Conservation (phyloP, 2,113 vertebrate species). For the Actinemys pallida region DNA sequence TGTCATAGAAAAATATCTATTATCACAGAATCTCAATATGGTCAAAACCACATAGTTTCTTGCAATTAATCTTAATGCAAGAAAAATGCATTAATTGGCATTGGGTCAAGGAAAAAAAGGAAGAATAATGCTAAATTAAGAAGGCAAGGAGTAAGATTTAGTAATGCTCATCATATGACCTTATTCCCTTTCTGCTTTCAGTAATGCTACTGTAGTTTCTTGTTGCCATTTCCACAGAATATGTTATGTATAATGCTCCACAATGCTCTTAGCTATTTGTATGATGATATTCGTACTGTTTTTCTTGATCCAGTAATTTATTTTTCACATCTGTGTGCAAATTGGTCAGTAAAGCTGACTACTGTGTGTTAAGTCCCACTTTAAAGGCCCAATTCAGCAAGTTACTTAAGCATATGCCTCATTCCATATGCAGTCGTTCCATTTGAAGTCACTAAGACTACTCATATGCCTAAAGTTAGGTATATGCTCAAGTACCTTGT, state of each 20-base stretch:
- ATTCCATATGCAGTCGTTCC: neutral
- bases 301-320: neutral
- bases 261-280: neutral
- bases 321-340: neutral
- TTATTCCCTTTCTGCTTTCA: neutral
- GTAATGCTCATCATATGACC: neutral
- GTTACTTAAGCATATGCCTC: neutral
- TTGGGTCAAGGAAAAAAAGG: neutral
- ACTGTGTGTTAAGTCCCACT: neutral
- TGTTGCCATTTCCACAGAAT: neutral
- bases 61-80: neutral
- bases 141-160: neutral
- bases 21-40: neutral
- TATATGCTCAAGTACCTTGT: neutral
- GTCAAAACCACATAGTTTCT: accelerated
- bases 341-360: neutral
- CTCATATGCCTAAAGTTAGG: neutral
- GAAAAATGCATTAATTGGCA: neutral
- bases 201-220: neutral
- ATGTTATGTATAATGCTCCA: accelerated
- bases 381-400: neutral
- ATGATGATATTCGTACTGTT: neutral
- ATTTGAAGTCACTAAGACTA: neutral
- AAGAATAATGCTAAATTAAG: neutral
- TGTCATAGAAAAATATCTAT: neutral